Percentiles rank a stretch among this genome's conserved stretches.
Evolutionary conservation across 1,140 invertebrate species (phyloP).

Genomic region (Megathymus violae): DNA sequence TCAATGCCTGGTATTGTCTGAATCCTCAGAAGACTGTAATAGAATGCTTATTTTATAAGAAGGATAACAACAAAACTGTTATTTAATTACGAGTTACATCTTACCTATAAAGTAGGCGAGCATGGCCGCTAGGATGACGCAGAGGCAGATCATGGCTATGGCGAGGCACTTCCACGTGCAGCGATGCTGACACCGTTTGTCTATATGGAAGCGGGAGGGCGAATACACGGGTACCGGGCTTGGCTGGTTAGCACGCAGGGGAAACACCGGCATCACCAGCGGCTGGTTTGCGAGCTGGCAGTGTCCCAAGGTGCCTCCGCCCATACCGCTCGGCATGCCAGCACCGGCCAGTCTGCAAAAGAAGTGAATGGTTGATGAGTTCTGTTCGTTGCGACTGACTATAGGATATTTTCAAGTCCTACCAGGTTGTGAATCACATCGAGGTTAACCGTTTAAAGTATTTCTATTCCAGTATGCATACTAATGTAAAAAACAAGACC

Average conservation of each 20-base stretch:
- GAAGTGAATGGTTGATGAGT: not conserved
- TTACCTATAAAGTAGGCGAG: conserved; percentile 97
- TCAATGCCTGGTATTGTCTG: too few relatives aligned
- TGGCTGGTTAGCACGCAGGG: conserved; percentile 87
- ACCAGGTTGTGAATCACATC: too few relatives aligned
- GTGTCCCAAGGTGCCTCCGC: conserved; percentile 75
- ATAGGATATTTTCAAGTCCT: too few relatives aligned
- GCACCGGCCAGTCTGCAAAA: conserved; percentile 75
- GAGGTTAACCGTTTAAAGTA: too few relatives aligned
- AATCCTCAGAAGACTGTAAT: too few relatives aligned
- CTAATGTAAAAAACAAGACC: too few relatives aligned
- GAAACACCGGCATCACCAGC: conserved; percentile 92
- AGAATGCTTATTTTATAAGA: too few relatives aligned
- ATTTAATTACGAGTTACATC: too few relatives aligned
- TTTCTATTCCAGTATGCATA: too few relatives aligned
- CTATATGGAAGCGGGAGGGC: conserved; percentile 96
- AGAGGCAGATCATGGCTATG: conserved; percentile 94
- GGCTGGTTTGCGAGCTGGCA: conserved; percentile 86
- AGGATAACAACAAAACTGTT: too few relatives aligned
- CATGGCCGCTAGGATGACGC: conserved; percentile 94
- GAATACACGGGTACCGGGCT: conserved; percentile 91
- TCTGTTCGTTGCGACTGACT: too few relatives aligned
- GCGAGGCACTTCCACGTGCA: conserved; percentile 98
- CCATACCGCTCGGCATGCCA: conserved; percentile 76
- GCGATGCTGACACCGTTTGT: conserved; percentile 94